These are phyloP conservation scores for Meloidogyne exigua DNA, from an alignment of 1,140 invertebrate genomes.

Conservation along the genomic window DNA sequence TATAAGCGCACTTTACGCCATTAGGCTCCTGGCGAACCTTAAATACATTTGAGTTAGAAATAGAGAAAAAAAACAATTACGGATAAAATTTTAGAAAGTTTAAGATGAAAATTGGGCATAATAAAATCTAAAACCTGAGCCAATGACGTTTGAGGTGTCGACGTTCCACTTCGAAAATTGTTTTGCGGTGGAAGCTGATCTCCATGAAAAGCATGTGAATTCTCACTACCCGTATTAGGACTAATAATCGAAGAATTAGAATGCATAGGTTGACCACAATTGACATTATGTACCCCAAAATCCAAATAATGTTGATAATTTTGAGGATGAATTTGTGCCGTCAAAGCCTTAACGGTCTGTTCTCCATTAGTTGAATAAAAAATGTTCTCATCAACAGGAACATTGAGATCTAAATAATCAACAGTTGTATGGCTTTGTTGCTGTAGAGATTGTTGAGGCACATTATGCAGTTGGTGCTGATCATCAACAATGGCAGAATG, in stretches of 20 bases:
- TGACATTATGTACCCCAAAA: background rate
- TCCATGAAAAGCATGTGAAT: background rate
- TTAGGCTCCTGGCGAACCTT: background rate
- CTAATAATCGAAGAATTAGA: background rate
- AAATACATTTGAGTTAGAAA: too few species aligned
- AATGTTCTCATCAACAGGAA: background rate
- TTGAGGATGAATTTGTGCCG: background rate
- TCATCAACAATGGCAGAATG: background rate
- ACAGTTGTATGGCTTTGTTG: background rate
- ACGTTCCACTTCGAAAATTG: background rate
- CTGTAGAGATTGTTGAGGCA: background rate
- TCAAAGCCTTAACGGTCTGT: background rate
- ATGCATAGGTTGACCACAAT: background rate
- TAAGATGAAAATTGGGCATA: background rate
- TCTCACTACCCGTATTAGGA: background rate
- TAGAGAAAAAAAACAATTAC: too few species aligned
- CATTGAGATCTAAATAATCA: slow-evolving; percentile 1
- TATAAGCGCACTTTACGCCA: background rate
- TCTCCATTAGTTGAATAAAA: background rate
- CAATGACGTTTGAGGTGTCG: background rate
- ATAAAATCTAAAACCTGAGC: background rate
- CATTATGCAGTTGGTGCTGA: background rate
- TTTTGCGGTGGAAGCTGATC: background rate
- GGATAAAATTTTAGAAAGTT: too few species aligned
- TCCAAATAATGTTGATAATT: background rate